phyloP scores from a whole-genome alignment of 2,797 vertebrate genomes.

The Gymnoscopelus braueri region DNA sequence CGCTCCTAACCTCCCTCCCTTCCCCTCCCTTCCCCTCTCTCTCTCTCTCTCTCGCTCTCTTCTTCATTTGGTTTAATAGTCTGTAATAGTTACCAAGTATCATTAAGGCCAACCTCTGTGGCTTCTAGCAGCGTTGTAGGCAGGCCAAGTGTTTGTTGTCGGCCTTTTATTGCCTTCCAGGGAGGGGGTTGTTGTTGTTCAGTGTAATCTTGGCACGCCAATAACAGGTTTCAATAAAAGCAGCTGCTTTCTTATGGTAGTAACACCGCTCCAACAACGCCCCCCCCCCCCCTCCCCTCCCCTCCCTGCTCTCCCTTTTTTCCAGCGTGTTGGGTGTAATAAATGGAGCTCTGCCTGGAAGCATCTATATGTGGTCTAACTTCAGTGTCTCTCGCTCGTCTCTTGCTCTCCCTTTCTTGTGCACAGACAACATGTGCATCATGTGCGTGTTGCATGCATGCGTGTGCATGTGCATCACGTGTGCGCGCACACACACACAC shows the following conservation, averaged over 20 bases:
- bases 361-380: conserved; percentile 23
- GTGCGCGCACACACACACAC: too few relatives aligned
- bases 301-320: conserved; percentile 19
- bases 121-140: conserved; percentile 70
- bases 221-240: conserved; percentile 77
- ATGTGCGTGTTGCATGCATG: too few relatives aligned
- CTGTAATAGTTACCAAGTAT: conserved; percentile 74
- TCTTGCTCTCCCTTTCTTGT: background rate
- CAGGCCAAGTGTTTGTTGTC: conserved; percentile 78
- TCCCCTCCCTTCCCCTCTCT: background rate
- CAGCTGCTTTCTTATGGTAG: conserved; percentile 74
- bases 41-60: conserved; percentile 49
- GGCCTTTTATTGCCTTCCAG: conserved; percentile 74
- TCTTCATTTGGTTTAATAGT: conserved; percentile 67
- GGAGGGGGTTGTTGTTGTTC: conserved; percentile 76
- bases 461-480: too few relatives aligned
- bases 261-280: conserved; percentile 35
- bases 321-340: conserved; percentile 42
- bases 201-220: conserved; percentile 78
- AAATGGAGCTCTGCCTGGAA: conserved; percentile 24
- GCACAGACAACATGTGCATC: too few relatives aligned
- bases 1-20: background rate
- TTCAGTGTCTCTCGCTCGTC: background rate
- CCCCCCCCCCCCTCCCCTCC: background rate
- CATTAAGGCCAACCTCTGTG: conserved; percentile 70